Evolutionary conservation across 2,113 vertebrate species (phyloP), one percentile per base, ranked within the genome.

Genomic region (Stigmatopora argus): DNA sequence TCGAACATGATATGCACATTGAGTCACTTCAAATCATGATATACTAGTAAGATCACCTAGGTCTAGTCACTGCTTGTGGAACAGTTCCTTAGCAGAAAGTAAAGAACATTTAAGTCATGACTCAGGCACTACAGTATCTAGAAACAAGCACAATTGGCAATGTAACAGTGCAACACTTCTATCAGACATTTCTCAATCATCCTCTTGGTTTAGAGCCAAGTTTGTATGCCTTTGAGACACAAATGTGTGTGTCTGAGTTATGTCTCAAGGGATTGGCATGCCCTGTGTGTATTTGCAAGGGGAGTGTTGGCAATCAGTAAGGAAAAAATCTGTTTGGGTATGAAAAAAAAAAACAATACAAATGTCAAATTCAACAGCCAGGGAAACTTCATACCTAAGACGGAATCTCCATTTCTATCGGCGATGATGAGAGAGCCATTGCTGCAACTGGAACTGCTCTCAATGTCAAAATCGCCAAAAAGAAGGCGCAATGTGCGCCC

Each of bases 401-500:
- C 66, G 23, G 21, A 48, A 35, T 79, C 71, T 0, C 85, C 86
- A 3, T 64, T 82, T 51, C 80, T 79, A 71, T 89, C 86, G 0
- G 82, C 23, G 19, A 95, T 88, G 65, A 88, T 75, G 12, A 95
- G 74, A 44, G 91, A 94, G 60, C 92, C 91, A n/a, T 75, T 87
- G 49, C 74, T 66, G 49, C 94, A 95, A 73, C 19, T 70, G 1
- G 89, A 85, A 0, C 92, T 92, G 62, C 82, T 72, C 69, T 94
- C 93, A 35, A 95, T 76, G 76, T 95, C 92, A 63, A 95, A 88
- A 65, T 95, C 94, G 17, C 92, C 93, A 0, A 95, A 93, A 12
- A 80, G 78, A 68, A 95, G 84, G 17, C 74, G 79, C 2, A 95
- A 85, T 11, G 70, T 89, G 56, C 79, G 87, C 18, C 90, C 91